Conservation (phyloP, 1,140 invertebrate genomes). For the Tribolium madens region DNA sequence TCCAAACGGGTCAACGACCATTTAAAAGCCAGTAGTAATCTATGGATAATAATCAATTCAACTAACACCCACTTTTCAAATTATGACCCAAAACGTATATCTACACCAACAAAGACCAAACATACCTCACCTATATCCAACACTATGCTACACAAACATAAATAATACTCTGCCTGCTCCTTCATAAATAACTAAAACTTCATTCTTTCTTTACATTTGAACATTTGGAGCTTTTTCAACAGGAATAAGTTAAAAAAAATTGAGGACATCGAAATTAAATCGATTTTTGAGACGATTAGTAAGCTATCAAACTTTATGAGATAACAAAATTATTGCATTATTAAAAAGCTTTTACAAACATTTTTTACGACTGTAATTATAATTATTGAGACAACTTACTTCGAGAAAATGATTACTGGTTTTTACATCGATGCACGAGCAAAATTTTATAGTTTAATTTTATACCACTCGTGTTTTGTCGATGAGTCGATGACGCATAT, state of each 20-base stretch:
- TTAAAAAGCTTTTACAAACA: not conserved
- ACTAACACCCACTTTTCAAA: slow-evolving; percentile 26
- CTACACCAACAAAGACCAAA: not conserved
- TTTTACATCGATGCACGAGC: not conserved
- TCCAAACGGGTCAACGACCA: slow-evolving; percentile 28
- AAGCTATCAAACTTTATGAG: not conserved
- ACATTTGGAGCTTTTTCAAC: too few species aligned
- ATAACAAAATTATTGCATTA: not conserved
- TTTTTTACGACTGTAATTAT: not conserved
- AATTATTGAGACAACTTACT: not conserved
- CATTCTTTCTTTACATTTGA: too few species aligned
- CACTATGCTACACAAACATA: not conserved
- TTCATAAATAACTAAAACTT: too few species aligned
- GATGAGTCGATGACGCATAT: too few species aligned
- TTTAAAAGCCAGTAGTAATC: slow-evolving; percentile 25
- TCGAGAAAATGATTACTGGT: not conserved
- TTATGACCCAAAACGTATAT: slow-evolving; percentile 1
- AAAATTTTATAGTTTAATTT: not conserved
- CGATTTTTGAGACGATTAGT: too few species aligned
- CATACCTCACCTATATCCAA: not conserved
- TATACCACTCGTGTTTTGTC: not conserved
- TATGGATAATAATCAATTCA: slow-evolving; percentile 29
- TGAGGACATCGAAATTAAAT: too few species aligned
- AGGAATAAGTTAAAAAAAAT: not conserved
- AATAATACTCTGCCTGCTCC: not conserved